phyloP scores from a whole-genome alignment of 2,797 vertebrate species.

The Emydoidea blandingii region DNA sequence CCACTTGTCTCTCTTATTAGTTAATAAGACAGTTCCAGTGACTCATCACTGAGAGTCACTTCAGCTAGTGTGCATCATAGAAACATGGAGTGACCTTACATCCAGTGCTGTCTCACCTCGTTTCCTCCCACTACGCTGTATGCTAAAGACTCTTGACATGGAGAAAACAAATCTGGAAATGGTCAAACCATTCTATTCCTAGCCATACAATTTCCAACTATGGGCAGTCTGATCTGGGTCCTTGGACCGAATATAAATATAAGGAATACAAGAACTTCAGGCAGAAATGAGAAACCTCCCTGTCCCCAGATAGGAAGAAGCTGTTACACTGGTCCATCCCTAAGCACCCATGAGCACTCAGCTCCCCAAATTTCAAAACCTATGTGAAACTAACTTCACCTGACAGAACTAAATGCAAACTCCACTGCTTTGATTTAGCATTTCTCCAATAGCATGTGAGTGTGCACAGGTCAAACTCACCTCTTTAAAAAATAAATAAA shows the following conservation, averaged over 20 bases:
- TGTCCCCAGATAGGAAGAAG: not conserved
- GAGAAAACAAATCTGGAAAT: not conserved
- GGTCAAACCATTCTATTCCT: too few relatives aligned
- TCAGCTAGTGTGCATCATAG: not conserved
- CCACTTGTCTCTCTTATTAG: too few relatives aligned
- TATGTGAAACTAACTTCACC: not conserved
- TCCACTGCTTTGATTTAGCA: accelerated
- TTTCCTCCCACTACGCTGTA: not conserved
- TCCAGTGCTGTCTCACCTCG: too few relatives aligned
- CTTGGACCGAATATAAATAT: not conserved
- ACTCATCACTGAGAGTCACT: not conserved
- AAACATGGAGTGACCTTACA: not conserved
- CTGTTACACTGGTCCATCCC: too few relatives aligned
- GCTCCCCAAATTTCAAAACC: not conserved
- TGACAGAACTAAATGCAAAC: not conserved
- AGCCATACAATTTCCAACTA: too few relatives aligned
- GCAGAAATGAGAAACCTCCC: not conserved
- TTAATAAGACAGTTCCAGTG: accelerated
- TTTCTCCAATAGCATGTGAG: not conserved
- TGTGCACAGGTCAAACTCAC: not conserved
- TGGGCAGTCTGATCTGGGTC: not conserved
- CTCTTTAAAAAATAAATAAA: not conserved
- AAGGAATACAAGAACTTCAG: not conserved
- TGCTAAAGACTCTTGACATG: not conserved
- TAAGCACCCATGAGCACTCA: too few relatives aligned